These are phyloP conservation scores for Tretioscincus oriximinensis DNA, from an alignment of 2,113 vertebrate species.

Conservation along the genomic window DNA sequence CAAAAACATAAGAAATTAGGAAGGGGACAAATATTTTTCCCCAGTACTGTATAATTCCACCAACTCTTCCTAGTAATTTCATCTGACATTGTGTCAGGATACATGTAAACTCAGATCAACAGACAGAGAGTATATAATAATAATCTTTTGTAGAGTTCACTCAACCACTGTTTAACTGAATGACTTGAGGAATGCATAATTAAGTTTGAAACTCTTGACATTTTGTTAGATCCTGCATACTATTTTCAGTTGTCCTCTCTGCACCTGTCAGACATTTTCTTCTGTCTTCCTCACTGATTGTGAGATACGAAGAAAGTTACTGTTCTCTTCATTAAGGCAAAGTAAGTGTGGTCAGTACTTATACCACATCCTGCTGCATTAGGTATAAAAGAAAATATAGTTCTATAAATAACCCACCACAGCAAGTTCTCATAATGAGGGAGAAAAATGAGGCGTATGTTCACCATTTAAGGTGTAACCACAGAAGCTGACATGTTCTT, in stretches of 20 bases:
- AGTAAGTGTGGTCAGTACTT: neutral
- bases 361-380: conserved; percentile 24
- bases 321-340: conserved; percentile 12
- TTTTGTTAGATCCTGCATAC: neutral
- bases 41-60: too few species aligned
- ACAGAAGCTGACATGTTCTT: neutral
- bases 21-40: too few species aligned
- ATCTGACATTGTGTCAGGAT: neutral
- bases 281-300: conserved; percentile 5
- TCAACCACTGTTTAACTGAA: neutral
- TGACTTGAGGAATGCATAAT: neutral
- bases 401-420: conserved; percentile 29
- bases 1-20: too few species aligned
- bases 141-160: neutral
- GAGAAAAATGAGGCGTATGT: conserved; percentile 19
- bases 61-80: neutral
- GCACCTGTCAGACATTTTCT: conserved; percentile 15
- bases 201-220: conserved; percentile 1
- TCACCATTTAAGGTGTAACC: conserved; percentile 23
- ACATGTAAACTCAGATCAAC: neutral
- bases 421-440: conserved; percentile 27
- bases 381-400: conserved; percentile 9
- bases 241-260: conserved; percentile 3
- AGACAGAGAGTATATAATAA: neutral
- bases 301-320: conserved; percentile 23